Evolutionary conservation across 2,113 vertebrate genomes (phyloP).

Genomic region (Hippocampus zosterae): DNA sequence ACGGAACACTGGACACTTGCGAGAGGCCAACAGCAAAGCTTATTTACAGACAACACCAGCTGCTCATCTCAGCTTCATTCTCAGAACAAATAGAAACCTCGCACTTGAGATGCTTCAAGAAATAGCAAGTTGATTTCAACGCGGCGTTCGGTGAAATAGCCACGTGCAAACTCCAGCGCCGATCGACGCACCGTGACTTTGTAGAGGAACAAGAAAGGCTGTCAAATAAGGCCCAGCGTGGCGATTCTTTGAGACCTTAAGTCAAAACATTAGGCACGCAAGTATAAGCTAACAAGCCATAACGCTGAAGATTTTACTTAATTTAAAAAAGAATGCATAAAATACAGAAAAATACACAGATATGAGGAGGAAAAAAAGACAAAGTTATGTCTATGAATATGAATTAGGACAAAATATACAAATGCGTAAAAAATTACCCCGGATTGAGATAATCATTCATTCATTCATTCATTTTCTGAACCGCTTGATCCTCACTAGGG

Average conservation of each 20-base stretch:
- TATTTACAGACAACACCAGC: slow-evolving; percentile 57
- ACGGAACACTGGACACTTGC: slow-evolving; percentile 24
- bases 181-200: neutral
- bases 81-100: neutral
- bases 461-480: too few species aligned
- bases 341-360: too few species aligned
- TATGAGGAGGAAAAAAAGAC: too few species aligned
- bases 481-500: too few species aligned
- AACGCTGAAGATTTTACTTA: too few species aligned
- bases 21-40: slow-evolving; percentile 4
- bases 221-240: neutral
- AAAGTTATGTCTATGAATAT: too few species aligned
- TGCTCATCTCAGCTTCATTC: slow-evolving; percentile 16
- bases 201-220: neutral
- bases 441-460: too few species aligned
- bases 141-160: neutral
- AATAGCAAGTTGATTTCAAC: neutral
- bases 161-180: neutral
- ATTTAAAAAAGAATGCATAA: too few species aligned
- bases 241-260: neutral
- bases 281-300: too few species aligned
- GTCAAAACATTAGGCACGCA: neutral
- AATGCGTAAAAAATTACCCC: too few species aligned
- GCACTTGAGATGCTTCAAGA: neutral
- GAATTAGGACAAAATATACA: too few species aligned